Conservation (phyloP, 2,888 invertebrate genomes). For the Aquatica leii region DNA sequence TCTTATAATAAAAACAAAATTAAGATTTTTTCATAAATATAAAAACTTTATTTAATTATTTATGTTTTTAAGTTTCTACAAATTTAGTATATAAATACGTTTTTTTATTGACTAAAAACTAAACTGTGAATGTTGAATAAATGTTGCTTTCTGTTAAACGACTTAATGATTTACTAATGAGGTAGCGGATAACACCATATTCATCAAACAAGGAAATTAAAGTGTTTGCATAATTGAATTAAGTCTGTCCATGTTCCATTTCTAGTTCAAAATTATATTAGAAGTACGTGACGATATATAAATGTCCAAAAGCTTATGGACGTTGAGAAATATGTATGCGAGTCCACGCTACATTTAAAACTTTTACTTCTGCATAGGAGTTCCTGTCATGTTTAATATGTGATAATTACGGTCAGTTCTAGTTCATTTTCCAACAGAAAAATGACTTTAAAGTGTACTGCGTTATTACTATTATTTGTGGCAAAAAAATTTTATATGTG, state of each 20-base stretch:
- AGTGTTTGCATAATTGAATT: slow-evolving; percentile 16
- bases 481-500: slow-evolving; percentile 24
- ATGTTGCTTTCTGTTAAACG: neutral
- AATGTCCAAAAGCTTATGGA: slow-evolving; percentile 2
- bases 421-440: slow-evolving; percentile 14
- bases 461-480: slow-evolving; percentile 22
- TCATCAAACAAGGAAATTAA: slow-evolving; percentile 16
- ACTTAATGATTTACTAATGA: neutral
- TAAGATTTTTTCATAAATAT: no score
- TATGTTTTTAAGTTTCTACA: no score
- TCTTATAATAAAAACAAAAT: no score
- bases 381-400: slow-evolving; percentile 15
- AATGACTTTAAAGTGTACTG: slow-evolving; percentile 19
- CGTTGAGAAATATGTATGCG: slow-evolving; percentile 6
- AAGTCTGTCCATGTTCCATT: slow-evolving; percentile 9
- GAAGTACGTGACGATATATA: slow-evolving; percentile 17
- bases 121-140: no score
- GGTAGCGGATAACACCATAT: neutral
- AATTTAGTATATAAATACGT: no score
- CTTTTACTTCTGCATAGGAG: neutral
- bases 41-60: no score
- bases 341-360: slow-evolving; percentile 1
- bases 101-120: no score
- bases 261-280: slow-evolving; percentile 14
- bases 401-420: slow-evolving; percentile 9